Base-by-base conservation (phyloP, 53 echinoderm and acorn worm genomes). In the Holothuria scabra region DNA sequence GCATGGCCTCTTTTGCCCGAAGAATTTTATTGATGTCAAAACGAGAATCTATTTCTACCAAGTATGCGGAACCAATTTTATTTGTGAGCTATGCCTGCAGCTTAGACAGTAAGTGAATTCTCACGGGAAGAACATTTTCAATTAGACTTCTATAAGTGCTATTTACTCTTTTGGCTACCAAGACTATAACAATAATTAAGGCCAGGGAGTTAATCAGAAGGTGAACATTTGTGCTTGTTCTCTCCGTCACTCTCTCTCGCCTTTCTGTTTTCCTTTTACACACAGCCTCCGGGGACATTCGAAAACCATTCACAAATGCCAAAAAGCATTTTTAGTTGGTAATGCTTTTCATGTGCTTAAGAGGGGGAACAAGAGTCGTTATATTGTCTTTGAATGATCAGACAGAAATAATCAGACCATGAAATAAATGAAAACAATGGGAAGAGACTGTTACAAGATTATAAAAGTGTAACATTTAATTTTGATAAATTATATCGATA, bases 91-190 rank as follows among this genome's bases (percentile, higher is more conserved):
- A 31, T 57, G 56, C 78, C 78, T 32, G 56, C 13, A 78, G 78
- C 78, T 56, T 21, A 56, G 78, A 57, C 78, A 58, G 78, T 56
- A 21, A 78, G 78, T 56, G 46, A 58, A 58, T 56, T 78, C 78
- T 29, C 32, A 78, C 48, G 78, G 78, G 78, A 78, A 23, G 78
- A 78, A 78, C 78, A 78, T 57, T 58, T 78, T 78, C 78, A 78
- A 78, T 78, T 78, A 78, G 72, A 72, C 72, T 72, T 72, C 25
- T 72, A 46, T 71, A 72, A 72, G 72, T 41, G 69, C 69, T 69
- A 34, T 69, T 69, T 37, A 69, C 69, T 69, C 69, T 69, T 69
- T 69, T 69, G 31, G 69, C 32, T 34, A 21, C 69, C 16, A 21
- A 69, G 69, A 69, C 30, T 69, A 69, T 37, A 69, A 69, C 69